These are phyloP conservation scores for Sinosuthora webbiana DNA, from an alignment of 2,113 vertebrate species.

Conservation along the genomic window DNA sequence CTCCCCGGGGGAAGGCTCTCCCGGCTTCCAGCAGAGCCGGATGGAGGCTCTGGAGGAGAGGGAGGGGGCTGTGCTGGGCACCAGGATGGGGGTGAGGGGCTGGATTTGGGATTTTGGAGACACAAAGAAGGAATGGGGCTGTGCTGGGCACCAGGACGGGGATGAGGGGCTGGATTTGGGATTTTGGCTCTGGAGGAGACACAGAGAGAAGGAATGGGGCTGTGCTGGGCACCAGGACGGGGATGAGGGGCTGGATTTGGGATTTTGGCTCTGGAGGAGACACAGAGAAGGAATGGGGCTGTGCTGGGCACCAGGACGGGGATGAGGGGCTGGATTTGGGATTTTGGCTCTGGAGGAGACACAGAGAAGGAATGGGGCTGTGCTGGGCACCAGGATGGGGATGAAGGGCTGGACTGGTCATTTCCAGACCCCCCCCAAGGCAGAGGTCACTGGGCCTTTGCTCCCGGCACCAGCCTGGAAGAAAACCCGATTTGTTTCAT, in stretches of 20 bases:
- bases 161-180: neutral
- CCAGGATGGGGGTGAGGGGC: neutral
- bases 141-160: too few relatives aligned
- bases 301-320: neutral
- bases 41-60: neutral
- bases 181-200: neutral
- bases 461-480: neutral
- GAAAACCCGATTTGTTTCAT: rapidly evolving
- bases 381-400: neutral
- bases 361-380: neutral
- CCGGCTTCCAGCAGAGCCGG: neutral
- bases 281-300: neutral
- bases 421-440: neutral
- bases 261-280: neutral
- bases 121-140: neutral
- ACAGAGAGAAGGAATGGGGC: too few relatives aligned
- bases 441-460: neutral
- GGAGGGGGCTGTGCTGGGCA: neutral
- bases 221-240: too few relatives aligned
- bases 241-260: too few relatives aligned
- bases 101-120: neutral
- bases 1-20: neutral
- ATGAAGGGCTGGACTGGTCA: neutral
- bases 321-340: neutral
- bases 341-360: neutral